Percentiles rank a stretch among this genome's conserved stretches.
These are phyloP conservation scores for Procavia capensis DNA, from an alignment of 2,113 vertebrate genomes.

Conservation along the genomic window DNA sequence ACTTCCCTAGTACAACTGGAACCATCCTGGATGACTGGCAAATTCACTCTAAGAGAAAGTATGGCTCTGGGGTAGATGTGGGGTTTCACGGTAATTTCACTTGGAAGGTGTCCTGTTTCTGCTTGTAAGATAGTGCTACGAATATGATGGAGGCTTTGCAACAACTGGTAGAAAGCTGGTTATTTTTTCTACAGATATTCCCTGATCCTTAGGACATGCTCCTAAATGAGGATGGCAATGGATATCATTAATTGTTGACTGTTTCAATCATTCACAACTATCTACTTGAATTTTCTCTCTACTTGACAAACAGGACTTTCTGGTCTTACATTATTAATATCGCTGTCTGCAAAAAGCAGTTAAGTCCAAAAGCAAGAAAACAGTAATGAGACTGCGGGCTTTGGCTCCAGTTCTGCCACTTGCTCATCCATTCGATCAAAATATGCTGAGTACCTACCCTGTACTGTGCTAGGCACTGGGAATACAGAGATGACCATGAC, in stretches of 20 bases:
- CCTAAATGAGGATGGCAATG: background rate
- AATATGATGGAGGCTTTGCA: background rate
- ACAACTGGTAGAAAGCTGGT: background rate
- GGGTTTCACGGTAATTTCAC: background rate
- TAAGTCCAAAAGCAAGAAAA: slow-evolving; percentile 19
- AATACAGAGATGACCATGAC: background rate
- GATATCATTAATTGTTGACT: background rate
- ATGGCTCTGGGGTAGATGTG: background rate
- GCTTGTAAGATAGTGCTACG: background rate
- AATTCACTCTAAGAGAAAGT: background rate
- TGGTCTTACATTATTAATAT: slow-evolving; percentile 52
- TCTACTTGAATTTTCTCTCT: slow-evolving; percentile 26
- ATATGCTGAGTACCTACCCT: background rate
- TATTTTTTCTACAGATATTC: background rate
- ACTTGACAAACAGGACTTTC: slow-evolving; percentile 26
- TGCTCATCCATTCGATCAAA: background rate
- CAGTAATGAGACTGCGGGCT: background rate
- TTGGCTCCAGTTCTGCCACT: background rate
- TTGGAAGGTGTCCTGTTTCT: slow-evolving; percentile 13
- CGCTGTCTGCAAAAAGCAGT: slow-evolving; percentile 6
- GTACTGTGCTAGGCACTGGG: background rate
- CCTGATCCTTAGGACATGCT: background rate
- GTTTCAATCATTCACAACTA: background rate
- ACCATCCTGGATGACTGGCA: background rate
- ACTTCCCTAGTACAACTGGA: background rate